These are phyloP conservation scores for Merops nubicus DNA, from an alignment of 2,113 vertebrate species.

Conservation along the genomic window DNA sequence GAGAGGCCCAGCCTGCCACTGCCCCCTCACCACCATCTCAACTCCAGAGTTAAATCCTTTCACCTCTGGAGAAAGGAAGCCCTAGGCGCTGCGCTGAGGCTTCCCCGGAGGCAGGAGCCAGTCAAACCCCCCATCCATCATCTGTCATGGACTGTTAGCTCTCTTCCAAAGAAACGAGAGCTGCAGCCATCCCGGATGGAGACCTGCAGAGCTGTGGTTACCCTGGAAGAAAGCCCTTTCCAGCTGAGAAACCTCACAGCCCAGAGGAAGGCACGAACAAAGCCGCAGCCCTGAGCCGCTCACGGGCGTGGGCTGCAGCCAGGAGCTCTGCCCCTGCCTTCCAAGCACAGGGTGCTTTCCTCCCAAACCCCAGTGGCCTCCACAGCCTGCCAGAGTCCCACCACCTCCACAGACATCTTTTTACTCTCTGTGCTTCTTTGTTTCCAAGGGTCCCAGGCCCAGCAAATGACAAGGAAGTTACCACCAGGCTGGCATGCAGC, in stretches of 20 bases:
- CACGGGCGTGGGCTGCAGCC: accelerated
- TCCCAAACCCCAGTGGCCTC: neutral
- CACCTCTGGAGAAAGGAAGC: neutral
- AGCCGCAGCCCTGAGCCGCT: neutral
- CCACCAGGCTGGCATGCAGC: neutral
- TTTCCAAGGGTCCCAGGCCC: neutral
- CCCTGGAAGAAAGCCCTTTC: neutral
- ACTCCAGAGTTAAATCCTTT: neutral
- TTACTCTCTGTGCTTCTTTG: neutral
- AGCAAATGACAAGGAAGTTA: neutral
- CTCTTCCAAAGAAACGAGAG: neutral
- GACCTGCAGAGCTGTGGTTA: conserved; percentile 1
- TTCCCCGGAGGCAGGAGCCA: neutral
- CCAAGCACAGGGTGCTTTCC: neutral
- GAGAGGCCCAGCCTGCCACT: neutral
- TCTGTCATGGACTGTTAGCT: neutral
- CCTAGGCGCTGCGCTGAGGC: accelerated
- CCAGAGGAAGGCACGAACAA: neutral
- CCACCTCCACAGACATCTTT: neutral
- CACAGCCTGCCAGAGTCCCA: neutral
- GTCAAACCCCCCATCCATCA: neutral
- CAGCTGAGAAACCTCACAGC: neutral
- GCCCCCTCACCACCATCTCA: accelerated
- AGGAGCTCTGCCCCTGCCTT: neutral
- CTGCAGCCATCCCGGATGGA: neutral